Conservation (phyloP, 2,797 vertebrate species). For the Catharus ustulatus region DNA sequence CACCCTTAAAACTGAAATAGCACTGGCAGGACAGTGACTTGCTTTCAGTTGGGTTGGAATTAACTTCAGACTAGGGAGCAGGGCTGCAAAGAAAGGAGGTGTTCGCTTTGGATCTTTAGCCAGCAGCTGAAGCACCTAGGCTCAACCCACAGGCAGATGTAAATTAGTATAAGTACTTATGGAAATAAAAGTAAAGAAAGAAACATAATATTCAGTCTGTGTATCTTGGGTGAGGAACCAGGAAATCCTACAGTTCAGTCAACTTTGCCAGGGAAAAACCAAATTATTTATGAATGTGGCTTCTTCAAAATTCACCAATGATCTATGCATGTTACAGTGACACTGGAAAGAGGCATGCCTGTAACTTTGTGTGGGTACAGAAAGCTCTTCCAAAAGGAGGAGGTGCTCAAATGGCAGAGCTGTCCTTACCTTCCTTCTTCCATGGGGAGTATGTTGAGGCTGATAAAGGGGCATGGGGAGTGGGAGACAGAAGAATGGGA, state of each 20-base stretch:
- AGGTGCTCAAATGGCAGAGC: neutral
- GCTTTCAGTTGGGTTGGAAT: neutral
- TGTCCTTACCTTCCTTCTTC: neutral
- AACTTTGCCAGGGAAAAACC: neutral
- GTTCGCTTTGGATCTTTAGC: neutral
- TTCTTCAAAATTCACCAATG: neutral
- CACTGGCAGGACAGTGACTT: neutral
- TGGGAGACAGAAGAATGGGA: neutral
- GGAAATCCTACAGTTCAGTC: neutral
- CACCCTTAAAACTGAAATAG: constrained; percentile 28
- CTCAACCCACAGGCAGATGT: neutral
- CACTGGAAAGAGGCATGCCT: neutral
- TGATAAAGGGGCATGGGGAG: rapidly evolving
- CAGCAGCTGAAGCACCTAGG: neutral
- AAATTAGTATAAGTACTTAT: neutral
- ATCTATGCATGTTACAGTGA: rapidly evolving
- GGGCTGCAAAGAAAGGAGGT: neutral
- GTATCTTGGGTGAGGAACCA: neutral
- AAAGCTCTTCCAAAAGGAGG: neutral
- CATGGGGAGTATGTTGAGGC: neutral
- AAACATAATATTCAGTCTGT: neutral
- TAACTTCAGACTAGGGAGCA: neutral
- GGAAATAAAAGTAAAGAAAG: neutral
- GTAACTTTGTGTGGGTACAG: neutral
- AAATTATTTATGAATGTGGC: neutral